Conservation (phyloP, 2,113 vertebrate genomes). For the Phyllopteryx taeniolatus region DNA sequence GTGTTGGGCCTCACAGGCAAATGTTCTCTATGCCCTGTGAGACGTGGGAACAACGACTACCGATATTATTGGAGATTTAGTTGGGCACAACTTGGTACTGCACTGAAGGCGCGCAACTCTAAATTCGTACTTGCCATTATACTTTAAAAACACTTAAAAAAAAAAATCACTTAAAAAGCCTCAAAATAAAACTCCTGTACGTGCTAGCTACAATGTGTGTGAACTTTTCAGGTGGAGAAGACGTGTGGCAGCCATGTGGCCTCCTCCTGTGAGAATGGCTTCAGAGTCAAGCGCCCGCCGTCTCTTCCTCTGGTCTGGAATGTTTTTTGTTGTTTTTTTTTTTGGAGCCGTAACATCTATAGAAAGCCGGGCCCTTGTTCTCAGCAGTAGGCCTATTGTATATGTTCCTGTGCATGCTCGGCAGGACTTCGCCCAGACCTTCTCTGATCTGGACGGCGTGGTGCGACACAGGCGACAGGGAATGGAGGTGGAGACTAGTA, state of each 20-base stretch:
- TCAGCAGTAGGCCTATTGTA: conserved; percentile 11
- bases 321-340: conserved; percentile 16
- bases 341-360: conserved; percentile 5
- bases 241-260: conserved; percentile 75
- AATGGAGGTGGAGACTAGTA: conserved; percentile 74
- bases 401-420: conserved; percentile 1
- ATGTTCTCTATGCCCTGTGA: no score
- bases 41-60: no score
- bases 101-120: no score
- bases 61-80: no score
- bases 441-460: conserved; percentile 83
- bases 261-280: conserved; percentile 81
- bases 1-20: no score
- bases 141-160: neutral
- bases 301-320: conserved; percentile 77
- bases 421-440: conserved; percentile 84
- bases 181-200: neutral
- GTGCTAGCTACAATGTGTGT: neutral
- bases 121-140: no score
- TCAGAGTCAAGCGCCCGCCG: conserved; percentile 72
- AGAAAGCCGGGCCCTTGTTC: conserved; percentile 4
- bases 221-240: conserved; percentile 74
- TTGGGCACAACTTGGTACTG: no score
- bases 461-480: conserved; percentile 77
- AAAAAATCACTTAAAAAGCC: neutral